phyloP scores from a whole-genome alignment of 2,888 invertebrate species.

The Cactoblastis cactorum region DNA sequence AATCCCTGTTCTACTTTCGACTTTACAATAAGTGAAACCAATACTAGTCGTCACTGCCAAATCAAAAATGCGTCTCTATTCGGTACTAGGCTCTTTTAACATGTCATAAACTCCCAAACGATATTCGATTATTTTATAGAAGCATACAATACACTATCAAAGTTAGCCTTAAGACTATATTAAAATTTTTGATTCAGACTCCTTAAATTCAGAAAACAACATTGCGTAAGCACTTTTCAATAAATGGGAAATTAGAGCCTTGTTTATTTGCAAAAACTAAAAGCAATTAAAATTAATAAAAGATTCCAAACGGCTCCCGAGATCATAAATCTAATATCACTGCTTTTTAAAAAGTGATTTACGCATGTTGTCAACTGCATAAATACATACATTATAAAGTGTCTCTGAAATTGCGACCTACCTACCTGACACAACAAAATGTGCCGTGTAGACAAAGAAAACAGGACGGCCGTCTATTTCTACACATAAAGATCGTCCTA shows the following conservation, averaged over 20 bases:
- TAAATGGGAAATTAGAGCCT: background rate
- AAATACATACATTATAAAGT: too few species aligned
- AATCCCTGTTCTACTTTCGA: too few species aligned
- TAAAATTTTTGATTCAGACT: background rate
- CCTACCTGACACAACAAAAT: constrained; percentile 61
- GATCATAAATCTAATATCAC: background rate
- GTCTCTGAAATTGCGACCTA: constrained; percentile 11
- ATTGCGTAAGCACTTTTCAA: background rate
- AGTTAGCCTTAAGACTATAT: background rate
- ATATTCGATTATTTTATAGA: background rate
- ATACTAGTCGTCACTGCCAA: background rate
- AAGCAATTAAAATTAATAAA: too few species aligned
- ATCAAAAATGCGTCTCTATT: too few species aligned
- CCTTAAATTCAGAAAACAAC: background rate
- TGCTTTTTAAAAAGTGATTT: background rate
- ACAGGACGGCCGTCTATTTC: constrained; percentile 5
- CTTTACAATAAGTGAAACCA: background rate
- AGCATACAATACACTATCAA: constrained; percentile 1
- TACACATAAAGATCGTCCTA: too few species aligned
- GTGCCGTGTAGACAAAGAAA: constrained; percentile 55
- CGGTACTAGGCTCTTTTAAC: background rate
- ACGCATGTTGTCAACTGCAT: background rate
- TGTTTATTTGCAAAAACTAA: too few species aligned
- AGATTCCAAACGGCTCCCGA: background rate
- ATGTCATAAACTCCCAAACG: background rate